These are phyloP conservation scores for Hyposmocoma kahamanoa DNA, from an alignment of 1,140 invertebrate species.

Conservation along the genomic window DNA sequence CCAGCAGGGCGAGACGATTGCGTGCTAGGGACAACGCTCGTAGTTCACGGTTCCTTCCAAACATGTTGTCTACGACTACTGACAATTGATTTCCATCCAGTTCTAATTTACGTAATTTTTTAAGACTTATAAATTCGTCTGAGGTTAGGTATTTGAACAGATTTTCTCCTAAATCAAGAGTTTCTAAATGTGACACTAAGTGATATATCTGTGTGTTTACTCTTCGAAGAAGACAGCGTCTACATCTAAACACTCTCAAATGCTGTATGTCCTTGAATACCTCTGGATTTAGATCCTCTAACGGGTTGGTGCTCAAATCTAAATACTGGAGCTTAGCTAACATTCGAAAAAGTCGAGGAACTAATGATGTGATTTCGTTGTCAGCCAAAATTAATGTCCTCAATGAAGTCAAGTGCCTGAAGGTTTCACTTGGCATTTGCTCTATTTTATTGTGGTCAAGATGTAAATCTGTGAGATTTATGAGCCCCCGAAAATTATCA, in stretches of 20 bases:
- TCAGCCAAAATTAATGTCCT: conserved; percentile 79
- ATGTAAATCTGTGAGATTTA: conserved; percentile 85
- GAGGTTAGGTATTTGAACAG: conserved; percentile 83
- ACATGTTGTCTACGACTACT: conserved; percentile 82
- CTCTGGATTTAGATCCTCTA: conserved; percentile 81
- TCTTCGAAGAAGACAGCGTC: conserved; percentile 79
- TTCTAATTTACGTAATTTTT: conserved; percentile 78
- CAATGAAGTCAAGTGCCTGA: conserved; percentile 80
- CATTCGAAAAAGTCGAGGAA: conserved; percentile 79
- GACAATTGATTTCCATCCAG: conserved; percentile 86
- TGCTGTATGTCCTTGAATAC: conserved; percentile 86
- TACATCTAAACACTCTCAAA: conserved; percentile 79
- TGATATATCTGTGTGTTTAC: conserved; percentile 86
- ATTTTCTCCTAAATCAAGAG: conserved; percentile 85
- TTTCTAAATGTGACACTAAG: conserved; percentile 78
- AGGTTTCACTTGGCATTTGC: conserved; percentile 83
- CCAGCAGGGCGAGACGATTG: conserved; percentile 83
- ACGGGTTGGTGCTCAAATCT: conserved; percentile 83
- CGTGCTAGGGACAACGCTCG: conserved; percentile 75
- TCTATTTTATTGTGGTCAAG: conserved; percentile 87
- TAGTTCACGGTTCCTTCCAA: conserved; percentile 78
- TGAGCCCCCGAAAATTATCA: conserved; percentile 86
- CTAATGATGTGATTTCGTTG: conserved; percentile 81
- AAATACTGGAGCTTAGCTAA: conserved; percentile 79
- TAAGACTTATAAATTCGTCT: conserved; percentile 82